Evolutionary conservation across 2,797 vertebrate species (phyloP).

Genomic region (Etheostoma perlongum): DNA sequence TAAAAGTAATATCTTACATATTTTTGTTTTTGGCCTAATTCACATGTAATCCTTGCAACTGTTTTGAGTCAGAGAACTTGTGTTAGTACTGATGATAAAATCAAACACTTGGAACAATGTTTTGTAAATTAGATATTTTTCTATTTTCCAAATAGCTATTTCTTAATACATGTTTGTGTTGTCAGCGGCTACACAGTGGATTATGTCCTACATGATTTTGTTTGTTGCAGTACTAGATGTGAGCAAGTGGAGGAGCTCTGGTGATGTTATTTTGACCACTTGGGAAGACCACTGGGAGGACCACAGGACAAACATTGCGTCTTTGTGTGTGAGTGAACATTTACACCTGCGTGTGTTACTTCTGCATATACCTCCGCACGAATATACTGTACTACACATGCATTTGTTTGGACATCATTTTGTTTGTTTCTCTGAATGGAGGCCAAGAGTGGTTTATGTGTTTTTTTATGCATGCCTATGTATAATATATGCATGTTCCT

Average conservation of each 20-base stretch:
- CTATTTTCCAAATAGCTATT: not conserved
- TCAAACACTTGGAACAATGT: not conserved
- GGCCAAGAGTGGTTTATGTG: not conserved
- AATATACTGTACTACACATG: not conserved
- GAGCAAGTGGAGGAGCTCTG: conserved; percentile 87
- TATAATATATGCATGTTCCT: not conserved
- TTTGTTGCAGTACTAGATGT: conserved; percentile 75
- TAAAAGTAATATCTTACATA: not conserved
- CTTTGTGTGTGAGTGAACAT: conserved; percentile 14
- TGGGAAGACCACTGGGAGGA: conserved; percentile 51
- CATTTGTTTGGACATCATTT: not conserved
- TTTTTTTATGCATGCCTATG: not conserved
- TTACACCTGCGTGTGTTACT: conserved; percentile 32
- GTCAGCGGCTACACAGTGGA: conserved; percentile 2
- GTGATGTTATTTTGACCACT: conserved; percentile 79
- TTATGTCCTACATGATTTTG: not conserved
- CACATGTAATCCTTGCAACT: not conserved
- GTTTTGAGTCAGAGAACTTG: not conserved
- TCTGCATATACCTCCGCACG: not conserved
- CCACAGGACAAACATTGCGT: conserved; percentile 39
- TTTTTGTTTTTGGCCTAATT: not conserved
- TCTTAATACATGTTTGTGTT: not conserved
- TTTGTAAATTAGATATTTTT: not conserved
- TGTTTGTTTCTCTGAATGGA: not conserved
- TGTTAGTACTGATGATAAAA: not conserved